Evolutionary conservation across 2,888 invertebrate genomes (phyloP).

Genomic region (Candidula unifasciata): DNA sequence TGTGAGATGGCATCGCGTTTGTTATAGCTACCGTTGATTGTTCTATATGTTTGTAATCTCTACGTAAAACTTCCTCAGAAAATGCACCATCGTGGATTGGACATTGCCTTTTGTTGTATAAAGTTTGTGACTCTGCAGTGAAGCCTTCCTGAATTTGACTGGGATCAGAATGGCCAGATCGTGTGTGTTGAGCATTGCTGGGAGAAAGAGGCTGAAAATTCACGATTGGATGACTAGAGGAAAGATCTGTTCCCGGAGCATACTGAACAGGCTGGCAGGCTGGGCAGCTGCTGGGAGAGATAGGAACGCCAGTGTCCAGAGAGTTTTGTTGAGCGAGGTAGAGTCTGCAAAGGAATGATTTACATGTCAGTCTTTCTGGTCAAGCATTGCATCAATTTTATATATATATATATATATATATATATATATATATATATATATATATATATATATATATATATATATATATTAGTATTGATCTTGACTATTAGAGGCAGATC

Average conservation of each 20-base stretch:
- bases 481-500: too few species aligned
- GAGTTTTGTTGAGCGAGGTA: slow-evolving; percentile 59
- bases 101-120: background rate
- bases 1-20: background rate
- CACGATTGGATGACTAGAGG: background rate
- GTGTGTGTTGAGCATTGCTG: slow-evolving; percentile 14
- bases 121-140: background rate
- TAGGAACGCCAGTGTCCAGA: slow-evolving; percentile 54
- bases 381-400: too few species aligned
- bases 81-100: background rate
- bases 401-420: too few species aligned
- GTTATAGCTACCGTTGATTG: background rate
- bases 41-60: background rate
- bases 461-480: too few species aligned
- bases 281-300: slow-evolving; percentile 50
- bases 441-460: too few species aligned
- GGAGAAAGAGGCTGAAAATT: background rate
- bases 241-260: background rate
- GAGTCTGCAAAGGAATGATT: slow-evolving; percentile 41
- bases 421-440: too few species aligned
- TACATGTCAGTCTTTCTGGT: too few species aligned
- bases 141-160: background rate
- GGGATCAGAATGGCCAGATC: background rate
- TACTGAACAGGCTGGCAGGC: slow-evolving; percentile 43
- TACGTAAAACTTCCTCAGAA: background rate